Percentiles rank a stretch among this genome's conserved stretches.
phyloP scores from a whole-genome alignment of 2,888 invertebrate genomes.

The Parnassius mnemosyne region DNA sequence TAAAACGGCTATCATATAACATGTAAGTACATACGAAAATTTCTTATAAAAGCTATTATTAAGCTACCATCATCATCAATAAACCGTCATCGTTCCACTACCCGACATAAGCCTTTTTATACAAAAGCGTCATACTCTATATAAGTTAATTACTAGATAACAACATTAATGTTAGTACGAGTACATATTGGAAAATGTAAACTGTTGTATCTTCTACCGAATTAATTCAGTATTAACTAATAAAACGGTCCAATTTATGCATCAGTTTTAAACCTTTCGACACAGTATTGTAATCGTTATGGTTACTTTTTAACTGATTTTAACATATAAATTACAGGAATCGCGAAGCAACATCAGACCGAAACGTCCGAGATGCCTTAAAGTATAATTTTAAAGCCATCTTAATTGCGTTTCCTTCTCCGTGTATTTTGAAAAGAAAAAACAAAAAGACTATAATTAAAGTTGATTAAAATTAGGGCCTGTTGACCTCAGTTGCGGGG shows the following conservation, averaged over 20 bases:
- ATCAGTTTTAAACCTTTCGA: not conserved
- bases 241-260: slow-evolving; percentile 7
- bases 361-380: slow-evolving; percentile 3
- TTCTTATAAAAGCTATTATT: too few relatives aligned
- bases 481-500: slow-evolving; percentile 20
- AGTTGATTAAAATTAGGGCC: slow-evolving; percentile 28
- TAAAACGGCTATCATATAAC: too few relatives aligned
- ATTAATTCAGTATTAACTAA: slow-evolving; percentile 8
- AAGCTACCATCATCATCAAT: too few relatives aligned
- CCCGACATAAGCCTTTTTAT: too few relatives aligned
- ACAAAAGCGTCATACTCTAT: too few relatives aligned
- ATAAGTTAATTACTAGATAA: too few relatives aligned
- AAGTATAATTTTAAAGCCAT: slow-evolving; percentile 24
- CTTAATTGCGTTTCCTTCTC: slow-evolving; percentile 20
- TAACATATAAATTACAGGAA: slow-evolving; percentile 16
- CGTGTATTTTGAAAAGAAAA: slow-evolving; percentile 19
- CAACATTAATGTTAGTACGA: too few relatives aligned
- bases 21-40: too few relatives aligned
- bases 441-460: slow-evolving; percentile 23
- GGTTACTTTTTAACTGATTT: slow-evolving; percentile 17
- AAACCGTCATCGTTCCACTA: too few relatives aligned
- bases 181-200: too few relatives aligned
- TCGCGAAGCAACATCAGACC: slow-evolving; percentile 4
- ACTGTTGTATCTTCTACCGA: not conserved
- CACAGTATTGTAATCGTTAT: slow-evolving; percentile 7